Percentiles rank a stretch among this genome's conserved stretches.
phyloP scores from a whole-genome alignment of 2,113 vertebrate species.

The Chloropsis hardwickii region DNA sequence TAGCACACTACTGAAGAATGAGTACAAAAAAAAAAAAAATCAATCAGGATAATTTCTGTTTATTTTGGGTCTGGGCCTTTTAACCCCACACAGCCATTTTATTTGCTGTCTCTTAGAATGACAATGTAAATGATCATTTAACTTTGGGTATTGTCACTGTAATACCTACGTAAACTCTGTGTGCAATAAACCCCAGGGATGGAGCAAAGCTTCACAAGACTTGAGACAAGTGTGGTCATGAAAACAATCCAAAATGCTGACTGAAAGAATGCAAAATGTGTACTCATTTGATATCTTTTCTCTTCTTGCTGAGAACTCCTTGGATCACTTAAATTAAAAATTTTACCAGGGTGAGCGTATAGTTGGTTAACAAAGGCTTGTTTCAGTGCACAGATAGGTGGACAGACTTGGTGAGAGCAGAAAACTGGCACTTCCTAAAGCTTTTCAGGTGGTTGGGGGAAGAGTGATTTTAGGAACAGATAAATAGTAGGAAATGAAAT shows the following conservation, averaged over 20 bases:
- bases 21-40: background rate
- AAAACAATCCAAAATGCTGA: background rate
- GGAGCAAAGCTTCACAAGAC: background rate
- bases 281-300: background rate
- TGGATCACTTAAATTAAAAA: background rate
- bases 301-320: background rate
- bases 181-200: background rate
- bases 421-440: background rate
- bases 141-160: background rate
- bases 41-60: no score
- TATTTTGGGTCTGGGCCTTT: background rate
- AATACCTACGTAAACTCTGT: background rate
- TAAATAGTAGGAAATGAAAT: background rate
- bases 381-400: background rate
- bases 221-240: background rate
- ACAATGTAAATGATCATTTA: background rate
- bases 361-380: background rate
- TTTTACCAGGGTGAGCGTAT: background rate
- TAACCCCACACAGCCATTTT: background rate
- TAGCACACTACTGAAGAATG: background rate
- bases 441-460: accelerated
- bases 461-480: background rate
- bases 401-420: background rate
- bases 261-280: background rate
- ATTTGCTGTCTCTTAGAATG: background rate